Percentiles rank a stretch among this genome's conserved stretches.
Conservation (phyloP, 2,113 vertebrate genomes). For the Platysternon megacephalum region DNA sequence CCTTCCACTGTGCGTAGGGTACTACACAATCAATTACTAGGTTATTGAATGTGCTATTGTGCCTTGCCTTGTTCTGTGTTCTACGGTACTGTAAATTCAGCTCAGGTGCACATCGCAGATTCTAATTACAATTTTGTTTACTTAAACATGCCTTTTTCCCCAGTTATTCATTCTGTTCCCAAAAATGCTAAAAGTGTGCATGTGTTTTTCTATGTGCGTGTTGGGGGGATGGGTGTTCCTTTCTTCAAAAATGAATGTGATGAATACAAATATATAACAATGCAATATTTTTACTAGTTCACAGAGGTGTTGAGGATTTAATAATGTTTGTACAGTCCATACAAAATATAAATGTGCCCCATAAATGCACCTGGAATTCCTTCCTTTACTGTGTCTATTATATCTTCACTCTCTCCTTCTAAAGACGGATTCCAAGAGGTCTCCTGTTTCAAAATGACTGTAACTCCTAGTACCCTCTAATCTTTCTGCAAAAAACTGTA, state of each 20-base stretch:
- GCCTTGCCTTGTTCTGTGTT: slow-evolving; percentile 28
- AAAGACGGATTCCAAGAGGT: accelerated
- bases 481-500: neutral
- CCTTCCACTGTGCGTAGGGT: neutral
- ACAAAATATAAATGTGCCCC: neutral
- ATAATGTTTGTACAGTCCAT: neutral
- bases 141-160: slow-evolving; percentile 38
- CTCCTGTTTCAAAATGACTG: neutral
- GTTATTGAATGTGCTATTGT: slow-evolving; percentile 63
- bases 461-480: accelerated
- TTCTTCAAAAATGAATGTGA: neutral
- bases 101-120: slow-evolving; percentile 44
- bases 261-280: neutral
- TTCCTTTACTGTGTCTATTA: neutral
- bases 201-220: neutral
- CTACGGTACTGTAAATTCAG: slow-evolving; percentile 27
- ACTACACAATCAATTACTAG: slow-evolving; percentile 19
- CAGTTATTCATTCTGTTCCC: neutral
- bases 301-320: neutral
- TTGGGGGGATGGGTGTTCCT: neutral
- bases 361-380: neutral
- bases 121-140: slow-evolving; percentile 38
- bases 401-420: neutral
- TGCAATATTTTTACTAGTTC: neutral
- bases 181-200: neutral